Conservation (phyloP, 1,140 invertebrate species). For the Lepidotrigona ventralis region DNA sequence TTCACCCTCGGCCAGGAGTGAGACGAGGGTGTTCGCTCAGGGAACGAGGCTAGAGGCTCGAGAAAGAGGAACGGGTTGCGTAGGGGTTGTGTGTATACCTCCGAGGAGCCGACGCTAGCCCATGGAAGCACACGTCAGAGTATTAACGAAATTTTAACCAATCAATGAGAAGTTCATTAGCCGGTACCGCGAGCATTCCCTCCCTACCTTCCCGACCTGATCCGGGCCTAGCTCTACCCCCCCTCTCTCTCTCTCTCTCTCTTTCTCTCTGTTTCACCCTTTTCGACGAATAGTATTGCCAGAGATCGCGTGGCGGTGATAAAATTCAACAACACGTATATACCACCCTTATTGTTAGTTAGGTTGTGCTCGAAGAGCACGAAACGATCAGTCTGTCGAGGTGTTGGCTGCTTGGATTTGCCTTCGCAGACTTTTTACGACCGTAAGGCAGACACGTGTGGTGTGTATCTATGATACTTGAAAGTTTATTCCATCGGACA, state of each 20-base stretch:
- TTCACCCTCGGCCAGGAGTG: slow-evolving; percentile 74
- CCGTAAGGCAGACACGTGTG: background rate
- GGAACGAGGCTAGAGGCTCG: slow-evolving; percentile 31
- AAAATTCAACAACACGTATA: slow-evolving; percentile 59
- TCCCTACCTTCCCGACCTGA: background rate
- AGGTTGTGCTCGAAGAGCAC: background rate
- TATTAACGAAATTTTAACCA: slow-evolving; percentile 80
- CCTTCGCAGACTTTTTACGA: background rate
- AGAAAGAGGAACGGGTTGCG: slow-evolving; percentile 57
- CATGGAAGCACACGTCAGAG: slow-evolving; percentile 75
- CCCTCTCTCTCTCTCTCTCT: background rate
- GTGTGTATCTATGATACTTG: background rate
- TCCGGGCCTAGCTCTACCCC: slow-evolving; percentile 11
- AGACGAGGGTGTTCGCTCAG: slow-evolving; percentile 67
- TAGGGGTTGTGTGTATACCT: slow-evolving; percentile 34
- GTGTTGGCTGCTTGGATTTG: background rate
- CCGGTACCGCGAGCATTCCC: slow-evolving; percentile 60
- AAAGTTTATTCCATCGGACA: slow-evolving; percentile 10
- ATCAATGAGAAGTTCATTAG: slow-evolving; percentile 81
- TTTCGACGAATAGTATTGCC: slow-evolving; percentile 34
- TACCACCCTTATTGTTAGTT: background rate
- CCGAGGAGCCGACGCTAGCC: slow-evolving; percentile 64
- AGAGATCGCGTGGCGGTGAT: slow-evolving; percentile 58
- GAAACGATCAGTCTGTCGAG: background rate
- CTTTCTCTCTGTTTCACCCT: background rate